Evolutionary conservation across 2,888 invertebrate species (phyloP).

Genomic region (Laspeyria flexula): DNA sequence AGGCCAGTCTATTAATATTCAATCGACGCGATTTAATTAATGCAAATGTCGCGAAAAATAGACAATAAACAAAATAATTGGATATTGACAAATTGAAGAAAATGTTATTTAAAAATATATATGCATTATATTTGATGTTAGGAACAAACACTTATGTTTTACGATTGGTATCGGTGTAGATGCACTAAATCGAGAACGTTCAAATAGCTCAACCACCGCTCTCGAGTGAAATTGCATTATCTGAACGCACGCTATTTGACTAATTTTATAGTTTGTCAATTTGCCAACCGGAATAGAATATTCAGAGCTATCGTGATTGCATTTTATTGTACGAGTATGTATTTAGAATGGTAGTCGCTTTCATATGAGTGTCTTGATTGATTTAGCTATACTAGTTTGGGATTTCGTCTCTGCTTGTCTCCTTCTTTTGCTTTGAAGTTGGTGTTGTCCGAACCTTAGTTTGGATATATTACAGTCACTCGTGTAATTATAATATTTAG

Average conservation of each 20-base stretch:
- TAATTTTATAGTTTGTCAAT: constrained; percentile 39
- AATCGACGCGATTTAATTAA: no score
- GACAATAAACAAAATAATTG: constrained; percentile 7
- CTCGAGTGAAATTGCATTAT: constrained; percentile 39
- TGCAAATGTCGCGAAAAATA: background rate
- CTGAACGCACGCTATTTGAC: constrained; percentile 34
- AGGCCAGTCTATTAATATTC: no score
- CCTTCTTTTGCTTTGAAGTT: no score
- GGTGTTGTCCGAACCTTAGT: no score
- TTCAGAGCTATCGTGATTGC: constrained; percentile 23
- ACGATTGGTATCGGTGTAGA: constrained; percentile 6
- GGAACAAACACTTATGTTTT: constrained; percentile 22
- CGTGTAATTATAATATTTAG: no score
- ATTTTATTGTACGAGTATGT: constrained; percentile 13
- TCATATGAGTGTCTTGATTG: no score
- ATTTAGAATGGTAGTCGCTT: no score
- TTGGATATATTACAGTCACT: no score
- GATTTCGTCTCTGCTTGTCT: no score
- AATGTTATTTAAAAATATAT: constrained; percentile 11
- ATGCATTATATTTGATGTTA: constrained; percentile 5
- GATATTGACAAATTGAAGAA: constrained; percentile 2
- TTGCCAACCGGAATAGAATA: constrained; percentile 43
- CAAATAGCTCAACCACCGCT: constrained; percentile 15
- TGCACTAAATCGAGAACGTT: constrained; percentile 35
- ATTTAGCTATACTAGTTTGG: no score